Evolutionary conservation across 2,113 vertebrate genomes (phyloP), one percentile per base, ranked within the genome.

Genomic region (Morone chrysops): DNA sequence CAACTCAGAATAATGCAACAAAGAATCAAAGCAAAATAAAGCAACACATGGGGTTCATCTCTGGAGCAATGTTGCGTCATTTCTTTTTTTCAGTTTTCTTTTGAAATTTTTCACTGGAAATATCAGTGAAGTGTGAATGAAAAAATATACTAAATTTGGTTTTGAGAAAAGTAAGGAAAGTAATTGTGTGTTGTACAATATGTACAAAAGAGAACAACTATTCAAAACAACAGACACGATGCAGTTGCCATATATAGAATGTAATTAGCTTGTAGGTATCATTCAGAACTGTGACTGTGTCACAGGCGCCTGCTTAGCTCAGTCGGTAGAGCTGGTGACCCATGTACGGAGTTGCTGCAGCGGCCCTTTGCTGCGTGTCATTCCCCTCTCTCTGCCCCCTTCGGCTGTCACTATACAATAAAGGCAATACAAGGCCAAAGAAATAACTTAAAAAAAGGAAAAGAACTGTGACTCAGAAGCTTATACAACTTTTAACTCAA

Each of bases 1-100:
- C 57, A 36, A 59, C 17, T 20, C 77, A 47, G 45, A 73, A 70
- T 25, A 56, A 75, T 12, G 31, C 36, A 66, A 61, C 47, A 84
- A 78, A 80, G 48, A 84, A 75, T 75, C 22, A 62, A 61, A 63
- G 62, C n/a, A 56, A 70, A 12, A 43, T 6, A 60, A 66, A 68
- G 12, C 12, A 60, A 75, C 4, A 11, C 66, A 68, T 14, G 41
- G n/a, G 36, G 54, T 41, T 62, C 16, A 20, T 75, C 48, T 25
- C 40, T 9, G 36, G 38, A 69, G 22, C 20, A 60, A 36, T 10
- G 31, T 31, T 38, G 51, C 4, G 2, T 75, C 3, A 50, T 76
- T 43, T 38, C 17, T 71, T 14, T 66, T 67, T 71, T 41, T 13
- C 20, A 22, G 20, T n/a, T 47, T 47, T 47, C 45, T 47, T 47